phyloP scores from a whole-genome alignment of 2,888 invertebrate species.

The Deilephila porcellus region DNA sequence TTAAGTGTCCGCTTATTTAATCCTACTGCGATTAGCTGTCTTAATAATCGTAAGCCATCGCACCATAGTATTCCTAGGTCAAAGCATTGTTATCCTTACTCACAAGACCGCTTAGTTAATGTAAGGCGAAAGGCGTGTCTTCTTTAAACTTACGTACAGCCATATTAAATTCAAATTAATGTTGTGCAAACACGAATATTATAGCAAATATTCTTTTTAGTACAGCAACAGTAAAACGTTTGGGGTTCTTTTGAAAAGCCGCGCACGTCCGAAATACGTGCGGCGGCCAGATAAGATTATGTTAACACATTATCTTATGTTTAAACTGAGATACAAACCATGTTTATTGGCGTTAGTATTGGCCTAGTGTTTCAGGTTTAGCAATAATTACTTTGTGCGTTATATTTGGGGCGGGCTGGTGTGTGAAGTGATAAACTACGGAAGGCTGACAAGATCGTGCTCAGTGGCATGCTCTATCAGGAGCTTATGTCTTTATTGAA shows the following conservation, averaged over 20 bases:
- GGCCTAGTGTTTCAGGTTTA: constrained; percentile 27
- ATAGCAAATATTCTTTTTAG: constrained; percentile 22
- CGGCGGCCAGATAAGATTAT: constrained; percentile 53
- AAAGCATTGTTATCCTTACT: no score
- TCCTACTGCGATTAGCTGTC: no score
- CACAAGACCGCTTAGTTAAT: no score
- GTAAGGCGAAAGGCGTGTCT: no score
- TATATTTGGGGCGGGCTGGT: constrained; percentile 31
- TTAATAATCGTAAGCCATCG: no score
- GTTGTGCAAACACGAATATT: neutral
- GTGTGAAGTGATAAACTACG: neutral
- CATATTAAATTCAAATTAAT: neutral
- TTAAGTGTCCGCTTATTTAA: no score
- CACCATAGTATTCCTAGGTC: no score
- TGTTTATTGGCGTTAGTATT: constrained; percentile 44
- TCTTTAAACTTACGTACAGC: no score
- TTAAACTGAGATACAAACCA: constrained; percentile 47
- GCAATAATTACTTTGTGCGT: constrained; percentile 41
- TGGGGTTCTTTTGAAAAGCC: constrained; percentile 17
- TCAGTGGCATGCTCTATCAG: neutral
- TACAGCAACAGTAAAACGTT: neutral
- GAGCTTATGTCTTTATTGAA: constrained; percentile 6
- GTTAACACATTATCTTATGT: constrained; percentile 54
- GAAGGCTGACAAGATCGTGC: constrained; percentile 5
- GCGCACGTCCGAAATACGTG: constrained; percentile 24